Evolutionary conservation across 2,113 vertebrate species (phyloP).

Genomic region (Ammodramus savannarum): DNA sequence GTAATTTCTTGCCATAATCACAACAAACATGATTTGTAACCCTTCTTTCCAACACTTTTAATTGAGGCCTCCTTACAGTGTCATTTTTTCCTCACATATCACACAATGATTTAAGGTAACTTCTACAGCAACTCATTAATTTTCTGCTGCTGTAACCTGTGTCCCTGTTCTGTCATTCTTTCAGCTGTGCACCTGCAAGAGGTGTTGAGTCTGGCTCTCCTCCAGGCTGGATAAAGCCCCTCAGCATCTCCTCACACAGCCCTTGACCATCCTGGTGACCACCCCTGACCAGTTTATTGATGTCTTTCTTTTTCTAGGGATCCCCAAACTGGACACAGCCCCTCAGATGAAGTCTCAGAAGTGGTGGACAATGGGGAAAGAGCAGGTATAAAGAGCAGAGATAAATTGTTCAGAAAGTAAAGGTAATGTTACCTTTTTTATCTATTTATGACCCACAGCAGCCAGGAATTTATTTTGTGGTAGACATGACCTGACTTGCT

Average conservation of each 20-base stretch:
- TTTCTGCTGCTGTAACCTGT: not conserved
- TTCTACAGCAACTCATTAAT: not conserved
- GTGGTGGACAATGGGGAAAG: not conserved
- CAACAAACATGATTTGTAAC: not conserved
- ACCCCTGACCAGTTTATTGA: not conserved
- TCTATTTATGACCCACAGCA: not conserved
- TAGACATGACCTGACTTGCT: not conserved
- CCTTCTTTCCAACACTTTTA: not conserved
- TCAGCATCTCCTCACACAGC: not conserved
- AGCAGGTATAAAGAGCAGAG: not conserved
- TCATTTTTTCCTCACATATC: not conserved
- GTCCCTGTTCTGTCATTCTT: not conserved
- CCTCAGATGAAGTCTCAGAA: not conserved
- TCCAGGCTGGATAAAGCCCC: not conserved
- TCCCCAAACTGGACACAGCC: not conserved
- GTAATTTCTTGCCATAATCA: not conserved
- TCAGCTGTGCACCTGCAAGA: not conserved
- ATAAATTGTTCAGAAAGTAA: not conserved
- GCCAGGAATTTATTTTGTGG: not conserved
- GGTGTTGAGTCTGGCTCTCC: not conserved
- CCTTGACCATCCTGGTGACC: not conserved
- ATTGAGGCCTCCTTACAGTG: not conserved
- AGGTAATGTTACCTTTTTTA: not conserved
- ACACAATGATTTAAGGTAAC: not conserved
- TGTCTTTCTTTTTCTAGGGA: not conserved